A percentile compares a stretch with the other conserved stretches of the same genome.
Evolutionary conservation across 2,113 vertebrate species (phyloP).

Genomic region (human (Homo sapiens)): DNA sequence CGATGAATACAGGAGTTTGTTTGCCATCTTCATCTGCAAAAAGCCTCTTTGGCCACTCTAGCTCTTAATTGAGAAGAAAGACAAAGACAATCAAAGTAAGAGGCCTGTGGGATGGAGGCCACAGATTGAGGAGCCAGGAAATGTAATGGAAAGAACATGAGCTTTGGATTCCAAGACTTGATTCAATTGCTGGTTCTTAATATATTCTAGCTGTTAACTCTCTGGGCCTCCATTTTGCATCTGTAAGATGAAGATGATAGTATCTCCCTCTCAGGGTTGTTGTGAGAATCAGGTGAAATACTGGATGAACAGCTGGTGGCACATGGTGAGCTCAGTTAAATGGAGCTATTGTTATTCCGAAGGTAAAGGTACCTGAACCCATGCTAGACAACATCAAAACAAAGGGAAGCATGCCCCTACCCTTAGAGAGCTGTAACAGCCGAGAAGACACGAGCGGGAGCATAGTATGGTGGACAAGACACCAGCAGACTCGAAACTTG

Average conservation of each 20-base stretch:
- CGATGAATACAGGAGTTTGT: not conserved
- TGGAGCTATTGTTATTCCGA: not conserved
- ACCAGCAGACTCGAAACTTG: not conserved
- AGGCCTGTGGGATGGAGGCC: not conserved
- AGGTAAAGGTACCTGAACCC: not conserved
- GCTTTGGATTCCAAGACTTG: not conserved
- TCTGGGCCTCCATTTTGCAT: not conserved
- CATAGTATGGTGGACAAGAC: not conserved
- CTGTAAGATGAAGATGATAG: not conserved
- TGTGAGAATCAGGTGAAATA: not conserved
- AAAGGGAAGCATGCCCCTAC: not conserved
- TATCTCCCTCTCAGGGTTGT: not conserved
- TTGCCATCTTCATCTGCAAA: not conserved
- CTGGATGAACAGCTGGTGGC: rapidly evolving
- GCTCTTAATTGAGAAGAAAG: not conserved
- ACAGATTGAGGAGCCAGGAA: not conserved
- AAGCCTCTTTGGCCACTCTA: not conserved
- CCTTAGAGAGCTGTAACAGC: not conserved
- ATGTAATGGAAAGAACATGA: not conserved
- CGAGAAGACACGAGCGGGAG: no score
- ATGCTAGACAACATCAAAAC: not conserved
- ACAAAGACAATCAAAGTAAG: not conserved
- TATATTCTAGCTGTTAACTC: not conserved
- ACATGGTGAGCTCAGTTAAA: not conserved
- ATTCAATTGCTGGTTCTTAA: not conserved